Percentiles rank a stretch among this genome's conserved stretches.
Conservation (phyloP, 1,140 invertebrate species). For the Lethrus apterus region DNA sequence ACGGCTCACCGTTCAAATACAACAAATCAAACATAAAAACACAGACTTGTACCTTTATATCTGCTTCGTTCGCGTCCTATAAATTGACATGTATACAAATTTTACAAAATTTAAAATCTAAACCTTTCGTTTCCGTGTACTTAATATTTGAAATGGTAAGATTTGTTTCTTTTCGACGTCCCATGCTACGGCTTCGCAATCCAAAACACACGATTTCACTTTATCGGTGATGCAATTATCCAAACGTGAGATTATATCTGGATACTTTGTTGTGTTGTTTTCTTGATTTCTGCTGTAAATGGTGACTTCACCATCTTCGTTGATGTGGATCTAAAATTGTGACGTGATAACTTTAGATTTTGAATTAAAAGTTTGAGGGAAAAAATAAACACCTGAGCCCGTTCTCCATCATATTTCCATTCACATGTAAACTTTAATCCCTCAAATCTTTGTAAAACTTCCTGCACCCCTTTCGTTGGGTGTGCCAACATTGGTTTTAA, state of each 20-base stretch:
- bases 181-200: conserved; percentile 97
- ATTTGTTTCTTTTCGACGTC: conserved; percentile 85
- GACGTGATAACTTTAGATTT: background rate
- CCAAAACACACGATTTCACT: conserved; percentile 83
- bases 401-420: conserved; percentile 99
- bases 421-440: conserved; percentile 93
- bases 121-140: conserved; percentile 92
- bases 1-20: conserved; percentile 83
- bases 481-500: conserved; percentile 98
- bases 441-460: conserved; percentile 89
- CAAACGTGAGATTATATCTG: conserved; percentile 82
- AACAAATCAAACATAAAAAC: conserved; percentile 97
- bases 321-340: conserved; percentile 61
- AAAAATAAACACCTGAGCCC: conserved; percentile 70
- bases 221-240: conserved; percentile 49
- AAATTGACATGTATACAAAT: background rate
- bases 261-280: conserved; percentile 97
- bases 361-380: conserved; percentile 8
- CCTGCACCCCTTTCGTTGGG: conserved; percentile 87
- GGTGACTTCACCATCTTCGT: conserved; percentile 58
- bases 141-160: conserved; percentile 94
- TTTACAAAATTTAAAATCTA: background rate
- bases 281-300: conserved; percentile 98
- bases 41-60: conserved; percentile 96
- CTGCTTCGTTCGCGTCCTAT: conserved; percentile 73